A percentile compares a stretch with the other conserved stretches of the same genome.
Conservation (phyloP, 2,797 vertebrate species). For the Gallinago stenura region DNA sequence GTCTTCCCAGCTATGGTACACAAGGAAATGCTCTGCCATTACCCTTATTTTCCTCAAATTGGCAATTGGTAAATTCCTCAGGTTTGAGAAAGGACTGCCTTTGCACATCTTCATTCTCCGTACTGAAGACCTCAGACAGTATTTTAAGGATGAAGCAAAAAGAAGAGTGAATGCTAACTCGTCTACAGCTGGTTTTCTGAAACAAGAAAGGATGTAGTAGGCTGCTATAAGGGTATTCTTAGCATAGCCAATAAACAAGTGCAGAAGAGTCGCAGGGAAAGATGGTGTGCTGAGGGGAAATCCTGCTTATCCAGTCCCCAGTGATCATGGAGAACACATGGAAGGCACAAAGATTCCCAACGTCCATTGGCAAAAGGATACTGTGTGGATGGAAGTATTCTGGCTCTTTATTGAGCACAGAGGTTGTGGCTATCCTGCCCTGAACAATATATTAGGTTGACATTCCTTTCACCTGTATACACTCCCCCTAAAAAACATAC, state of each 20-base stretch:
- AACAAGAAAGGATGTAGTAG: background rate
- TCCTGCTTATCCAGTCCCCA: background rate
- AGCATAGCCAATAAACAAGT: background rate
- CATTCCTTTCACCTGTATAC: background rate
- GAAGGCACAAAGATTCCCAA: background rate
- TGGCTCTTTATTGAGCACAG: background rate
- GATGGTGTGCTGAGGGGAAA: background rate
- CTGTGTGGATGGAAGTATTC: background rate
- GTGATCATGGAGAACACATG: accelerated
- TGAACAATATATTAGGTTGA: background rate
- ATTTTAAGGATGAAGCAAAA: background rate
- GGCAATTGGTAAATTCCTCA: background rate
- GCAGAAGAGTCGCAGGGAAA: background rate
- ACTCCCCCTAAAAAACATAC: background rate
- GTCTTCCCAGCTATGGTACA: background rate
- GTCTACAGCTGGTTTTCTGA: background rate
- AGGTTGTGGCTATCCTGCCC: background rate
- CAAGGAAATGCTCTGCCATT: background rate
- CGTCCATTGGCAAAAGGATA: background rate
- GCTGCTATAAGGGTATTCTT: background rate
- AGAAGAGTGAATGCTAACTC: background rate
- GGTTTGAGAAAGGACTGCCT: background rate
- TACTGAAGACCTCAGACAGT: background rate
- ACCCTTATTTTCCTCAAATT: background rate
- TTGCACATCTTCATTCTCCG: background rate